Evolutionary conservation across 2,113 vertebrate genomes (phyloP), one percentile per base, ranked within the genome.

Genomic region (Patagioenas fasciata): DNA sequence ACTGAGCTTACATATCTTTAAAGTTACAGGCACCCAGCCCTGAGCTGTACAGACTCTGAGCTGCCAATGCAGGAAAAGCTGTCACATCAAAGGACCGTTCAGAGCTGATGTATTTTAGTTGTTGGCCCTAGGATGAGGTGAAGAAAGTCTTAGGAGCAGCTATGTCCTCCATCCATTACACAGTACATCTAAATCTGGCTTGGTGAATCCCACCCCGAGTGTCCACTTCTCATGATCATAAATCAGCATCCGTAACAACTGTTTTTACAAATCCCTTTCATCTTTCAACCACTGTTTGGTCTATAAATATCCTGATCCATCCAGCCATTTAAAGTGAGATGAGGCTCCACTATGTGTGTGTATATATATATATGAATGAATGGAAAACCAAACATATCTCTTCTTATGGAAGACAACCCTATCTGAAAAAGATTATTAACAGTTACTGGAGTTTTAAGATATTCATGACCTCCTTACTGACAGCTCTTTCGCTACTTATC

Each of bases 401-500:
- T 72, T 44, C 17, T 65, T n/a, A 13, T 7, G 12, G 28, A 80
- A 78, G 51, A 40, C 31, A 80, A 26, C 3, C 12, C 67, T 40
- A 67, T 18, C 29, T 38, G 44, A 60, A 82, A 90, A 85, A 82
- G 15, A 44, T 17, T 92, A 36, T 26, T 51, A 91, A 47, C 6
- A 64, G 23, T 29, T 65, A 65, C 20, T 79, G 40, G 86, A 53
- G 26, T 66, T 79, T 54, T 25, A 71, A 87, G 17, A 50, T 54
- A 70, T 31, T 60, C 7, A 44, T 31, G 31, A 65, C 9, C 10
- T 1, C 2, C 0, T 1, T 29, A 65, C 1, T 44, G 15, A 78
- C 4, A 80, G 24, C 2, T 13, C 78, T 78, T 66, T 80, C n/a
- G 77, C 25, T 28, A 94, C 28, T n/a, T 21, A 18, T 53, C 25